Percentiles rank a stretch among this genome's conserved stretches.
These are phyloP conservation scores for Jacana jacana DNA, from an alignment of 2,113 vertebrate species.

Conservation along the genomic window DNA sequence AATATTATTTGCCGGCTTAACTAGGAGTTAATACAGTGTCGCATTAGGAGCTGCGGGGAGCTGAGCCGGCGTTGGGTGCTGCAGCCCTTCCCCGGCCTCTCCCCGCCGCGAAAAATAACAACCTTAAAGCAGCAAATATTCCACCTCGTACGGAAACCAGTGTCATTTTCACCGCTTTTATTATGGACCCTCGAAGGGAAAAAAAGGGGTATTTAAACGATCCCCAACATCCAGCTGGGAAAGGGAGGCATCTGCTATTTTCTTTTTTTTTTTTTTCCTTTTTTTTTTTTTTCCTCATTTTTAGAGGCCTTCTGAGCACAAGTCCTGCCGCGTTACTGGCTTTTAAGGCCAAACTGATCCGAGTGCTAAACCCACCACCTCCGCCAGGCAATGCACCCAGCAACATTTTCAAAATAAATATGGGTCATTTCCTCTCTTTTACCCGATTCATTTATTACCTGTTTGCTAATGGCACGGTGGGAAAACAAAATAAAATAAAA, in stretches of 20 bases:
- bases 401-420: not conserved
- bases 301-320: not conserved
- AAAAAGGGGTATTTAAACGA: conserved; percentile 48
- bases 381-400: not conserved
- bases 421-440: not conserved
- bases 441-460: not conserved
- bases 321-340: not conserved
- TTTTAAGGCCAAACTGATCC: not conserved
- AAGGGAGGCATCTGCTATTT: not conserved
- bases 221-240: conserved; percentile 49
- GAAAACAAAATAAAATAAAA: no score
- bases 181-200: not conserved
- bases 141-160: not conserved
- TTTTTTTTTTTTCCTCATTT: not conserved
- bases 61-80: conserved; percentile 6
- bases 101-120: not conserved
- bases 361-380: not conserved
- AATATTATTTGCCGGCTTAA: conserved; percentile 64
- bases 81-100: not conserved
- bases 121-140: not conserved
- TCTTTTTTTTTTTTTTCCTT: not conserved
- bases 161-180: conserved; percentile 52
- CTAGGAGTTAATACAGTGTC: conserved; percentile 12
- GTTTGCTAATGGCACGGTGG: not conserved
- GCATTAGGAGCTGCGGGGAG: conserved; percentile 9